phyloP scores from a whole-genome alignment of 1,140 invertebrate species.

The Diabrotica virgifera region DNA sequence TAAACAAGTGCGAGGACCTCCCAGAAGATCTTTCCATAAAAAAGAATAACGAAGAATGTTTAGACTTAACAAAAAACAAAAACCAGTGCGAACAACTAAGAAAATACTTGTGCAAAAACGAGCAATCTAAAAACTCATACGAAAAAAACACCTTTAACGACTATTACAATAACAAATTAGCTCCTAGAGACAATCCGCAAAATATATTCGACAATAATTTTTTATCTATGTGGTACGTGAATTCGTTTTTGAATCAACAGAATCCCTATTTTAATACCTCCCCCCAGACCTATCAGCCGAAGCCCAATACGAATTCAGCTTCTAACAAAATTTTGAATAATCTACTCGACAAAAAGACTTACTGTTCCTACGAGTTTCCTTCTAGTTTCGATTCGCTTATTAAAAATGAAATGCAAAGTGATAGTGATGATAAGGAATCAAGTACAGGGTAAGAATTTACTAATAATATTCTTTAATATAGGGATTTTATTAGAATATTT shows the following conservation, averaged over 20 bases:
- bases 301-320: conserved; percentile 26
- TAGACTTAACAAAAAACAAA: conserved; percentile 35
- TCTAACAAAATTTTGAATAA: conserved; percentile 46
- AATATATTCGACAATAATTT: conserved; percentile 56
- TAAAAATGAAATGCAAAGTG: conserved; percentile 42
- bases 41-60: conserved; percentile 29
- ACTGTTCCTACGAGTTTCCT: conserved; percentile 35
- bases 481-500: not conserved
- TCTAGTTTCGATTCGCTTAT: conserved; percentile 43
- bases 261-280: conserved; percentile 36
- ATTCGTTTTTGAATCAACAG: conserved; percentile 47
- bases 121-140: conserved; percentile 28
- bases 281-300: conserved; percentile 13
- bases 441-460: not conserved
- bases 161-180: conserved; percentile 29
- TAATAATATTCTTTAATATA: too few species aligned
- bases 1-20: conserved; percentile 26
- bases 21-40: conserved; percentile 43
- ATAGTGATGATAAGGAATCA: conserved; percentile 23
- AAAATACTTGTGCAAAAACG: conserved; percentile 38
- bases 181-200: conserved; percentile 38
- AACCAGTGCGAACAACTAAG: conserved; percentile 36
- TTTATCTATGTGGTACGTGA: conserved; percentile 60
- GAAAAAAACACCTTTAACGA: conserved; percentile 35
- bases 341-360: conserved; percentile 44